Evolutionary conservation across 2,888 invertebrate genomes (phyloP), one percentile per base, ranked within the genome.

Genomic region (Sipunculus nudus): DNA sequence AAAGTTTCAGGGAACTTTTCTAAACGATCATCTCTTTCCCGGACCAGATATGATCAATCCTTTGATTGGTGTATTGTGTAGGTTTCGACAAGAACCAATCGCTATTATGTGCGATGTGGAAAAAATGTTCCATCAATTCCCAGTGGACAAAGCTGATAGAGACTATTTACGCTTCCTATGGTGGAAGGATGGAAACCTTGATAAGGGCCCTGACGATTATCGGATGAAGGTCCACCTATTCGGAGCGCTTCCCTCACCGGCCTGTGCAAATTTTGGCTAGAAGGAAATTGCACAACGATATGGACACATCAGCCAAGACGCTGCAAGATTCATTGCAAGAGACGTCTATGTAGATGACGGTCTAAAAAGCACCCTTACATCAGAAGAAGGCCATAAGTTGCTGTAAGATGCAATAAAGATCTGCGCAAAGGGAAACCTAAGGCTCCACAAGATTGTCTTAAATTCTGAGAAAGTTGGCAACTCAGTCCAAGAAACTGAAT

Each of bases 401-500:
- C 45, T 64, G 1, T 3, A 41, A 31, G 29, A 52, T 28, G n/a
- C 46, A 19, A 38, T 38, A 50, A 25, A 32, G 2, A 31, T 66
- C 32, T 55, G 59, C 23, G 54, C 35, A 4, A 45, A 53, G 38
- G 69, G 63, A 10, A 61, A 63, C 4, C 5, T 70, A 58, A 31
- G 56, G 6, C 40, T 72, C 1, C 45, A 59, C 38, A 68, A 71
- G 41, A 70, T 68, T 59, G 13, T 71, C 5, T 57, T 53, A 6
- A 64, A 62, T 29, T 43, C 45, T 28, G 52, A 47, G 23, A 40
- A 64, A 28, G 66, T 71, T 3, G 57, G 71, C 39, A 21, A 50
- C 3, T 39, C 61, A 3, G 59, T 71, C 26, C 65, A 67, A 10
- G 19, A 6, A 8, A 23, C 25, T 21, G 61, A 71, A 6, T 43